Base-by-base conservation (phyloP, 2,113 vertebrate species). In the Plecotus auritus region DNA sequence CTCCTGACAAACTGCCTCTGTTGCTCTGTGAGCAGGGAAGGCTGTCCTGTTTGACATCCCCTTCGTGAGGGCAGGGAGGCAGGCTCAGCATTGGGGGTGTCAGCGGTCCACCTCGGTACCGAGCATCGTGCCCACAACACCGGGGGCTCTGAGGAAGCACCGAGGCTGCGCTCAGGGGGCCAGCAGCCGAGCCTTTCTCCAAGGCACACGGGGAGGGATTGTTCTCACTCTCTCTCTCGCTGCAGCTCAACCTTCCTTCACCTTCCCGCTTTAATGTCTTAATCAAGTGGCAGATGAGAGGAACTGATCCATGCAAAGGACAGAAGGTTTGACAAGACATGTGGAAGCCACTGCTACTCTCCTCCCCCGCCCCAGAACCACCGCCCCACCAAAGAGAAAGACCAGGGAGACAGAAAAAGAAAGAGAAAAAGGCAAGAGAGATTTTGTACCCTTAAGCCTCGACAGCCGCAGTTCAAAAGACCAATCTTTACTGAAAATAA, bases 401-500 rank as follows among this genome's bases (percentile, higher is more conserved):
- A 91, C 64, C n/a, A 70, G 93, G 97, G 96, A 98, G 97, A 97
- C 95, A 45, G 92, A 83, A 97, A 98, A 96, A 96, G 98, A 97
- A 88, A 97, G 70, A 90, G 78, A 94, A 95, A 97, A 91, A 96
- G 78, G 88, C 85, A 18, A 98, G 97, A 96, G 96, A 88, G 97
- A 97, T 98, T 98, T 98, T 98, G 98, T 98, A 98, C 98, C 98
- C 98, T 98, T 98, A 98, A 98, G 98, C 98, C 98, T 98, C 98
- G 97, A 97, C 97, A 97, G 92, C 94, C 72, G 95, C 97, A 98
- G 98, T 99, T 99, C 98, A 99, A 98, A 98, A 98, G 98, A 98
- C 97, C 98, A 98, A 98, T 98, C 98, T 98, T 98, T 98, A 98
- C 98, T 98, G 98, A 98, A 98, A 99, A 98, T 98, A 98, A 98